Evolutionary conservation across 2,888 invertebrate genomes (phyloP), one percentile per base, ranked within the genome.

Genomic region (Erebia aethiops): DNA sequence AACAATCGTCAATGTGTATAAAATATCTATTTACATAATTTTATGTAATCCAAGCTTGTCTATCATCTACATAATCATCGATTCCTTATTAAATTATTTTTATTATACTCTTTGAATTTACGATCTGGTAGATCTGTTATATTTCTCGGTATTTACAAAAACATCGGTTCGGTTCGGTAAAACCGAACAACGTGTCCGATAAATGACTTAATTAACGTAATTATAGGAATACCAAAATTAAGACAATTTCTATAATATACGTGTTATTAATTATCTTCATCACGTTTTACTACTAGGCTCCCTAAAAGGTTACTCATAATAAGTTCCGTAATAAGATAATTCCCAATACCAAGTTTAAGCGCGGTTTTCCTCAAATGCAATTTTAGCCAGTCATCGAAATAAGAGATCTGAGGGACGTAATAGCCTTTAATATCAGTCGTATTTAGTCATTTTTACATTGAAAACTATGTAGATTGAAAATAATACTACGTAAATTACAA

Each of bases 311-410:
- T 8, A n/a, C 35, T 35, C n/a, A 18, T 16, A 52, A 26, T 3
- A 35, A 35, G n/a, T 65, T 65, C 54, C 41, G 54, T 41, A 65
- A 14, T 13, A 54, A 35, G 41, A 65, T 65, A 41, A 65, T 41
- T 60, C 5, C 21, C 8, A 49, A 10, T 43, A 3, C 46, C 46
- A 18, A 11, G 18, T 18, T 8, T 16, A 11, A 57, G 21, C n/a
- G 57, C 18, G 66, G 66, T 66, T 66, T 66, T 66, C 66, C 66
- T 57, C 46, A 46, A 57, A 66, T 57, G 14, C 18, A 43, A n/a
- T 66, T 66, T 66, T 57, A 66, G 57, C 66, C 57, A 66, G 66
- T 66, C 66, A 66, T 66, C 46, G 56, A 66, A 66, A 21, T 52
- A 54, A 65, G 35, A 58, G 58, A 58, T 2, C 18, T 9, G 11